Percentiles rank a stretch among this genome's conserved stretches.
Conservation (phyloP, 2,888 invertebrate genomes). For the Cecidostiba fungosa region DNA sequence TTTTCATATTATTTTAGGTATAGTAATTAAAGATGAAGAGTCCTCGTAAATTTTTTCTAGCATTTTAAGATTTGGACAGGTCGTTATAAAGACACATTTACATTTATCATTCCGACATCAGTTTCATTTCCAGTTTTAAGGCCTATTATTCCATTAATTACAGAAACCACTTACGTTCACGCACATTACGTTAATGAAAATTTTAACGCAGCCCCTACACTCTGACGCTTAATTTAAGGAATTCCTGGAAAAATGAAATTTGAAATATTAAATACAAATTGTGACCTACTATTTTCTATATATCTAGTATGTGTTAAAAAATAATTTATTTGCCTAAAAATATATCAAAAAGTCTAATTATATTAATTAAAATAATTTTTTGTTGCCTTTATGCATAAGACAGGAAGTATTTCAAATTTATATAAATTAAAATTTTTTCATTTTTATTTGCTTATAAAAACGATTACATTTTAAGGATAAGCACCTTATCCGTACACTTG, state of each 20-base stretch:
- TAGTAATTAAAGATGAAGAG: neutral
- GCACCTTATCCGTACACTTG: neutral
- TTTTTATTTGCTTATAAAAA: neutral
- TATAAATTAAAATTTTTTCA: neutral
- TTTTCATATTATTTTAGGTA: neutral
- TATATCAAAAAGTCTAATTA: neutral
- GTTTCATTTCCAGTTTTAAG: neutral
- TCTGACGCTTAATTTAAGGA: neutral
- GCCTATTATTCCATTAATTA: conserved; percentile 18
- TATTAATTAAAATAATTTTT: neutral
- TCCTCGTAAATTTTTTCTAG: too few relatives aligned
- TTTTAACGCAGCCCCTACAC: neutral
- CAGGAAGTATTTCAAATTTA: neutral
- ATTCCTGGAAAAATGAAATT: neutral
- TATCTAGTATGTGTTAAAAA: neutral
- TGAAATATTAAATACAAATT: neutral
- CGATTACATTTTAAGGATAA: too few relatives aligned
- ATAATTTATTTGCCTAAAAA: neutral
- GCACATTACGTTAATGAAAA: conserved; percentile 14
- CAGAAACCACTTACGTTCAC: conserved; percentile 1
- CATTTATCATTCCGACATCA: neutral
- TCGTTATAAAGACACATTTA: neutral
- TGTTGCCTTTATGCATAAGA: neutral
- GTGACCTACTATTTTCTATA: neutral
- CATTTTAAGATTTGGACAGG: too few relatives aligned